Percentiles rank a stretch among this genome's conserved stretches.
These are phyloP conservation scores for Scaptomyza graminum DNA, from an alignment of 1,140 invertebrate genomes.

Conservation along the genomic window DNA sequence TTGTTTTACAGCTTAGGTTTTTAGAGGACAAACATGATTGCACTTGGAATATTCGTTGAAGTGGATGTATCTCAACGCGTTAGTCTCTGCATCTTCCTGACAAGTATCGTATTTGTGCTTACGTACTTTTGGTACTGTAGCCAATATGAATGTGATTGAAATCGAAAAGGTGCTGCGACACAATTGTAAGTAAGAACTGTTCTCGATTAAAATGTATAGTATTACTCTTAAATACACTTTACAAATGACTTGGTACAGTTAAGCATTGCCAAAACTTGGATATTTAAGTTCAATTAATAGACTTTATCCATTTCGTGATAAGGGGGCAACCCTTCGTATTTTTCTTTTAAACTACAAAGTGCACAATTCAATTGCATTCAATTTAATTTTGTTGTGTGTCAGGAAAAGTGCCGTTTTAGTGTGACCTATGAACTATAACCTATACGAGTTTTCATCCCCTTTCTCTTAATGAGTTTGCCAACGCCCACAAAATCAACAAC, in stretches of 20 bases:
- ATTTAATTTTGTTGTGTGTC: constrained; percentile 1
- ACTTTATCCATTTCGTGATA: background rate
- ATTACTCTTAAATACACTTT: no score
- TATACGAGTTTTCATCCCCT: background rate
- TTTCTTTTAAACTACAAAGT: background rate
- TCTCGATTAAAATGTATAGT: no score
- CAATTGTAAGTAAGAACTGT: no score
- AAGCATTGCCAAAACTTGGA: background rate
- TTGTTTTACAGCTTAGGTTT: no score
- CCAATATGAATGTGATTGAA: no score
- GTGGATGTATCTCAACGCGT: no score
- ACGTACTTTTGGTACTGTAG: no score
- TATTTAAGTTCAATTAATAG: no score
- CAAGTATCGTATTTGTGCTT: no score
- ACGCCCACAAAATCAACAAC: constrained; percentile 16
- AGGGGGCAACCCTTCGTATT: background rate
- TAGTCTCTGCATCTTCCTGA: background rate
- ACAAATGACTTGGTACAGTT: background rate
- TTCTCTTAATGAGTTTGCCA: background rate
- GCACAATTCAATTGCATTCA: constrained; percentile 18
- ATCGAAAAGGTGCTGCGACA: no score
- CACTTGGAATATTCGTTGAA: no score
- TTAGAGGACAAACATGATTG: no score
- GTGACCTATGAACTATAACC: background rate
- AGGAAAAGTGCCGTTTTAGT: background rate